Evolutionary conservation across 2,797 vertebrate species (phyloP).

Genomic region (Pelobates cultripes): DNA sequence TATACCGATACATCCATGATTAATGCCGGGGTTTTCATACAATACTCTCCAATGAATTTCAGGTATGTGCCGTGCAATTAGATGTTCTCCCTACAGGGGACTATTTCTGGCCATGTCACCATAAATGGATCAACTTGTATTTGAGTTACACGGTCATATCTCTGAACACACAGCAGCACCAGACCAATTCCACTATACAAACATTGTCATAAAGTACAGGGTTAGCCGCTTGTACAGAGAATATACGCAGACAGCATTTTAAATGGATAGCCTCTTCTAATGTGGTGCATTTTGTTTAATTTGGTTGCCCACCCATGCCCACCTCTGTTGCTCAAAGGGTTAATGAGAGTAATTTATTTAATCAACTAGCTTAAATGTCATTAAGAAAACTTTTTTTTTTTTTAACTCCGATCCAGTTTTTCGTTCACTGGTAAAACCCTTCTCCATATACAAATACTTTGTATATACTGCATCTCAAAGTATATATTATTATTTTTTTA

Average conservation of each 20-base stretch:
- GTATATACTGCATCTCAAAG: no score
- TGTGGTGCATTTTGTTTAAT: no score
- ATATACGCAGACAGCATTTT: not conserved
- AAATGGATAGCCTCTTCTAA: not conserved
- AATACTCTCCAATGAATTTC: slow-evolving; percentile 21
- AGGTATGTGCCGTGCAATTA: slow-evolving; percentile 7
- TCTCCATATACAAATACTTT: no score
- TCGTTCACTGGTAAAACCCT: no score
- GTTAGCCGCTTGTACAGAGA: slow-evolving; percentile 1
- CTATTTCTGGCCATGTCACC: slow-evolving; percentile 5
- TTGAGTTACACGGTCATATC: slow-evolving; percentile 27
- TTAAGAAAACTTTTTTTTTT: no score
- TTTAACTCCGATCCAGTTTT: no score
- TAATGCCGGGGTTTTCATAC: slow-evolving; percentile 27
- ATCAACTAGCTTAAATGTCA: no score
- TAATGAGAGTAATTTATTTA: no score
- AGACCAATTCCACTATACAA: slow-evolving; percentile 48
- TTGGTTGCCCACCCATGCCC: no score
- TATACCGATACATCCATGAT: slow-evolving; percentile 20
- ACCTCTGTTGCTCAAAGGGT: no score
- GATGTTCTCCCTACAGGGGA: slow-evolving; percentile 11
- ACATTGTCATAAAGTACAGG: slow-evolving; percentile 24
- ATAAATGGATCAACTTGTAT: slow-evolving; percentile 16
- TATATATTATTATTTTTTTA: no score
- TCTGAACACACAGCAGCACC: slow-evolving; percentile 18